Base-by-base conservation (phyloP, 2,888 invertebrate species). In the Pseudococcus jackbeardsleyi region DNA sequence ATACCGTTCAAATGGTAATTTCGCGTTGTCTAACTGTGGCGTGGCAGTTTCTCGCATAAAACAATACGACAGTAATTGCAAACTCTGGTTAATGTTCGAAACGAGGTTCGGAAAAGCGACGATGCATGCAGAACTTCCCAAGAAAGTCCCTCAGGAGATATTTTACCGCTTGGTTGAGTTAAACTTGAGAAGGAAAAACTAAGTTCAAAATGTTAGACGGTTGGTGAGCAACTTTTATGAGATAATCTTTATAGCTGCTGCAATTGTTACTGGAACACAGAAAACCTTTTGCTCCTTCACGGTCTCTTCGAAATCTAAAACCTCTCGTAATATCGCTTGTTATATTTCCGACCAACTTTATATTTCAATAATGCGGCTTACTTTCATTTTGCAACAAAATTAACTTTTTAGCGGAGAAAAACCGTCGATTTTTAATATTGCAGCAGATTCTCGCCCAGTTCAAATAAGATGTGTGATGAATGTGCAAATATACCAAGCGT, bases 171-270 rank as follows among this genome's bases (percentile, higher is more conserved):
- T 46, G 79, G 79, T 82, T 82, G 79, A 82, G 79, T 82, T 82
- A 82, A 82, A 82, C 79, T 82, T 82, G 79, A 42, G 79, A 82
- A 82, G 79, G 79, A 82, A 82, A 82, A 82, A 82, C 79, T 82
- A 82, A 82, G 79, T 82, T 82, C 79, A 82, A 82, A 82, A 82
- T 82, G 79, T 82, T 82, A 82, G 79, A 82, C 46, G 79, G 79
- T 82, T 82, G 79, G 79, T 82, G 79, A 82, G 46, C 79, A 82
- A 82, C 79, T 82, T 82, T 82, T 82, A 82, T 82, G 79, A 33
- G 79, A 82, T 82, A 82, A 82, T 82, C 79, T 82, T 82, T 82
- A 82, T 82, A 82, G 79, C 79, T 82, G 79, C n/a, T 82, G 79
- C 79, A 82, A 82, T 82, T 46, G 79, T 82, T 82, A 82, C 79